These are phyloP conservation scores for Drosophila tropicalis DNA, from an alignment of 1,140 invertebrate genomes.

Conservation along the genomic window DNA sequence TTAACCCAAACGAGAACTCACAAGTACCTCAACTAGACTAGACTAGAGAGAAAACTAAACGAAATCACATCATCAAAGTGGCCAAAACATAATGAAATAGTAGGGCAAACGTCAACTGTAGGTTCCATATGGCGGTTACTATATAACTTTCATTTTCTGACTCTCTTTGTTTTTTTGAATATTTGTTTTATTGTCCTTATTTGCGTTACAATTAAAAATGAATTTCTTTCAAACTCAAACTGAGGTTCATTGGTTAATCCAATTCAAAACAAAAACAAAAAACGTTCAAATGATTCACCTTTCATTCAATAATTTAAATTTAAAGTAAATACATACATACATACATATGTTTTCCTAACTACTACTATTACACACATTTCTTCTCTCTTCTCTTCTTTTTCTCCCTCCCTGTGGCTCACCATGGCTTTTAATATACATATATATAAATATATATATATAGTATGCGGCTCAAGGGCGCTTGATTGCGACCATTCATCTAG, in stretches of 20 bases:
- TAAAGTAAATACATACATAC: conserved; percentile 31
- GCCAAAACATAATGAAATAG: too few relatives aligned
- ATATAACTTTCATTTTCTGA: conserved; percentile 21
- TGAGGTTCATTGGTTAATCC: conserved; percentile 67
- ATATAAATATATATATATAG: conserved; percentile 52
- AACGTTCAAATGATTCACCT: conserved; percentile 9
- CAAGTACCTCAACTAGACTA: background rate
- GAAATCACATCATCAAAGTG: conserved; percentile 7
- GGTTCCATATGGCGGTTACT: conserved; percentile 29
- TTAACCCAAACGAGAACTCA: background rate
- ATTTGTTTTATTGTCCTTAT: background rate
- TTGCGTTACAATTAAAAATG: conserved; percentile 76
- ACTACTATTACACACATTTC: conserved; percentile 56
- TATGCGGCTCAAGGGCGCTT: conserved; percentile 78
- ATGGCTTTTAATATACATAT: conserved; percentile 14
- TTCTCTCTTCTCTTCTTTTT: conserved; percentile 62
- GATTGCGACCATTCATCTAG: conserved; percentile 81
- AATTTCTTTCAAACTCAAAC: conserved; percentile 81
- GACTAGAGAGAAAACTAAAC: conserved; percentile 11
- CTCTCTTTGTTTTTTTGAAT: conserved; percentile 21
- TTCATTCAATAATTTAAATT: conserved; percentile 22
- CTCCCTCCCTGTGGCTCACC: conserved; percentile 26
- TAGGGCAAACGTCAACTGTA: too few relatives aligned
- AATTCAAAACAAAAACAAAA: conserved; percentile 32
- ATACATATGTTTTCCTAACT: conserved; percentile 33